Conservation (phyloP, 2,797 vertebrate species). For the Aselliscus stoliczkanus region DNA sequence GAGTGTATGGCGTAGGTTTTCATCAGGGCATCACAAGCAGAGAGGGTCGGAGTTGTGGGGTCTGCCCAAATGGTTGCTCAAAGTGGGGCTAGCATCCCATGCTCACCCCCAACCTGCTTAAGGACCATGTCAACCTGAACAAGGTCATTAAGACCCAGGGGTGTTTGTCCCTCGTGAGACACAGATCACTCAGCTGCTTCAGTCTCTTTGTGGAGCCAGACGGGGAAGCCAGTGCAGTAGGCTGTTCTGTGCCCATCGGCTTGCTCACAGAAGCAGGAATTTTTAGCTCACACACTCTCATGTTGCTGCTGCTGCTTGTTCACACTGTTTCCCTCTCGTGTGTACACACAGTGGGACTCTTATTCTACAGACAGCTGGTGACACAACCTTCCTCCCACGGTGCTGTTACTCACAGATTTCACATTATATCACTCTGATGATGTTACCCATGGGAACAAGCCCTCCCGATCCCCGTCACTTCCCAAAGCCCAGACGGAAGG, state of each 20-base stretch:
- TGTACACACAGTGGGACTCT: background rate
- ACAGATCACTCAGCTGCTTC: background rate
- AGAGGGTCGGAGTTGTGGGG: background rate
- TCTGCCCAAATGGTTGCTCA: background rate
- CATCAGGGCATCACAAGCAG: background rate
- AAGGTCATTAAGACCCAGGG: background rate
- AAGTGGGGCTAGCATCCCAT: background rate
- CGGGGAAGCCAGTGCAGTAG: accelerated
- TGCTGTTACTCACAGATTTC: background rate
- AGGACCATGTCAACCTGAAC: background rate
- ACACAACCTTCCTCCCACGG: accelerated
- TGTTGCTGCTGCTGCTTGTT: accelerated
- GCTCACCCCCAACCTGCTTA: background rate
- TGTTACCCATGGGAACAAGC: background rate
- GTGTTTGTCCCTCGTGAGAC: background rate
- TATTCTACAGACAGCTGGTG: background rate
- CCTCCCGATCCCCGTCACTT: background rate
- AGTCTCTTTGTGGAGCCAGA: background rate
- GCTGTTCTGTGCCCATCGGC: background rate
- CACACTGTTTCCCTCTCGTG: background rate
- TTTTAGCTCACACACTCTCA: background rate
- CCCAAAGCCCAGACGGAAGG: background rate
- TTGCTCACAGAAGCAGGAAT: background rate
- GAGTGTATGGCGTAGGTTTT: background rate
- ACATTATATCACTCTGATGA: background rate